phyloP scores from a whole-genome alignment of 1,140 invertebrate species.

The Battus philenor region DNA sequence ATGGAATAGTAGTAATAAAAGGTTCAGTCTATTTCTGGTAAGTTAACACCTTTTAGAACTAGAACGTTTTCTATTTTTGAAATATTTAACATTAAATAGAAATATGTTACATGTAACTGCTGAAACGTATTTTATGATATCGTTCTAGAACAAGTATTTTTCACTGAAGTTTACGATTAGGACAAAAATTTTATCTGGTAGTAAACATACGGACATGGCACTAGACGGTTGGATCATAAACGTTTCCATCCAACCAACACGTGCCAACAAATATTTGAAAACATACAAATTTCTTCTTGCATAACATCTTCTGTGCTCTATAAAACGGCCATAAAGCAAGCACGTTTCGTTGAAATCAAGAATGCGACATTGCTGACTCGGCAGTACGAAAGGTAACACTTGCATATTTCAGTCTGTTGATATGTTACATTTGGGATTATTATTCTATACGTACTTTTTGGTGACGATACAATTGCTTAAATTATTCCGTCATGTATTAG shows the following conservation, averaged over 20 bases:
- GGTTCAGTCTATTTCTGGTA: no score
- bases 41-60: no score
- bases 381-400: not conserved
- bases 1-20: no score
- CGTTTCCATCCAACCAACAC: constrained; percentile 5
- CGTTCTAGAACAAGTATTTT: constrained; percentile 3
- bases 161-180: constrained; percentile 8
- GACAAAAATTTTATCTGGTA: constrained; percentile 10
- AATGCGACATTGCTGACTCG: constrained; percentile 4
- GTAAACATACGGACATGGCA: constrained; percentile 7
- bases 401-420: no score
- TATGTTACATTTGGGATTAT: no score
- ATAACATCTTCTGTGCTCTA: constrained; percentile 18
- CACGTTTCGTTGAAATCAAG: constrained; percentile 20
- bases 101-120: no score
- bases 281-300: constrained; percentile 19
- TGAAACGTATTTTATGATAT: no score
- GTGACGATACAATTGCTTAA: no score
- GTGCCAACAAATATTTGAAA: constrained; percentile 27
- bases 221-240: constrained; percentile 19
- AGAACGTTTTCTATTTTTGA: no score
- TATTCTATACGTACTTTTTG: no score
- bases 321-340: constrained; percentile 29
- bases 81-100: no score
- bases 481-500: no score